Evolutionary conservation across 2,888 invertebrate genomes (phyloP).

Genomic region (Andrena haemorrhoa): DNA sequence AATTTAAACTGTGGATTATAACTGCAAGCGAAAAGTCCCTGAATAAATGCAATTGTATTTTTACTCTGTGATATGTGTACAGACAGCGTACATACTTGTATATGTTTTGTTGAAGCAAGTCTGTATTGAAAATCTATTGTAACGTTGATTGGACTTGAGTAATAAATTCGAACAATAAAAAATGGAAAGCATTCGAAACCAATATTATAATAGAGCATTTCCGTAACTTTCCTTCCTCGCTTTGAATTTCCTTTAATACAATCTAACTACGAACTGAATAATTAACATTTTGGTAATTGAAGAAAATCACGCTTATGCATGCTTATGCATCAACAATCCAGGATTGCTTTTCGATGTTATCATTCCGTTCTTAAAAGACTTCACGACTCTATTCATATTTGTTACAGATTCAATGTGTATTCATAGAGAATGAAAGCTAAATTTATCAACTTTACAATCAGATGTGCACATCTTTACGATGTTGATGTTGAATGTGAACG

Average conservation of each 20-base stretch:
- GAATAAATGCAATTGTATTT: conserved; percentile 54
- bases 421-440: not conserved
- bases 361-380: too few relatives aligned
- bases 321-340: too few relatives aligned
- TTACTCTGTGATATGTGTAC: conserved; percentile 59
- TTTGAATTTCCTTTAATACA: not conserved
- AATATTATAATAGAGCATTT: not conserved
- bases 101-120: conserved; percentile 47
- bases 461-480: too few relatives aligned
- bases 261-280: not conserved
- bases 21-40: conserved; percentile 13
- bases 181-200: conserved; percentile 2
- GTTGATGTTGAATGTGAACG: not conserved
- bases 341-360: too few relatives aligned
- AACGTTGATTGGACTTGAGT: conserved; percentile 47
- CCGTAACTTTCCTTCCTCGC: not conserved
- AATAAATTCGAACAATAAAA: conserved; percentile 51
- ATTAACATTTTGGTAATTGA: too few relatives aligned
- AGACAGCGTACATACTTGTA: conserved; percentile 37
- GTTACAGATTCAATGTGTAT: too few relatives aligned
- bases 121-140: conserved; percentile 51
- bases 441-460: too few relatives aligned
- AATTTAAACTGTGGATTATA: conserved; percentile 21
- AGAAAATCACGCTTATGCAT: too few relatives aligned
- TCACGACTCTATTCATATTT: too few relatives aligned